These are phyloP conservation scores for Distichodus sexfasciatus DNA, from an alignment of 2,797 vertebrate genomes.

Conservation along the genomic window DNA sequence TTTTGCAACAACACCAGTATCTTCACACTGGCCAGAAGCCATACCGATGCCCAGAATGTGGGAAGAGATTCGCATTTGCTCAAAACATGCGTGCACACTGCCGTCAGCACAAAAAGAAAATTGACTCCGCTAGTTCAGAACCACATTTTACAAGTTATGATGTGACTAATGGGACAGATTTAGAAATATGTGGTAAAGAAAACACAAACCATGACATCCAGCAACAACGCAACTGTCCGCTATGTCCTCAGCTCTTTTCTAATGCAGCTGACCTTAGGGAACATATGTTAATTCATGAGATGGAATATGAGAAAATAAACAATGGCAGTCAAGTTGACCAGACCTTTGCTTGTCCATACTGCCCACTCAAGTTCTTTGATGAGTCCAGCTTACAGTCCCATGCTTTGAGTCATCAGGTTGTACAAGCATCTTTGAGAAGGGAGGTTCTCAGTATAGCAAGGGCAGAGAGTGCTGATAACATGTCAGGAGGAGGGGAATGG, in stretches of 20 bases:
- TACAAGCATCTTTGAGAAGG: constrained; percentile 56
- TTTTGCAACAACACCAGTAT: constrained; percentile 79
- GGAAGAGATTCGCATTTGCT: constrained; percentile 75
- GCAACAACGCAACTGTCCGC: constrained; percentile 67
- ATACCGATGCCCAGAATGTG: constrained; percentile 75
- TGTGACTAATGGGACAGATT: not conserved
- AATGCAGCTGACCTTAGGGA: constrained; percentile 66
- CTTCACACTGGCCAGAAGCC: constrained; percentile 79
- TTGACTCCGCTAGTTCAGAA: constrained; percentile 45
- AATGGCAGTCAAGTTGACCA: constrained; percentile 55
- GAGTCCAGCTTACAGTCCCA: constrained; percentile 68
- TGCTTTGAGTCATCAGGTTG: constrained; percentile 63
- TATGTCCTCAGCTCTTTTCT: constrained; percentile 66
- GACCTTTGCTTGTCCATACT: constrained; percentile 67
- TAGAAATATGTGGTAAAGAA: constrained; percentile 59
- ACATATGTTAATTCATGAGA: constrained; percentile 77
- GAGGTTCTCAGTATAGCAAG: constrained; percentile 50
- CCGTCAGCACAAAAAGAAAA: constrained; percentile 69
- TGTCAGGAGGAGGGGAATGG: constrained; percentile 52
- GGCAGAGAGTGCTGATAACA: constrained; percentile 44
- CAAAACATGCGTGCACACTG: constrained; percentile 80
- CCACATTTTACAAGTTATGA: constrained; percentile 38
- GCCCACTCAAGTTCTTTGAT: constrained; percentile 67
- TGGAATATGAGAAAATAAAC: constrained; percentile 66
- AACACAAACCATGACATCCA: constrained; percentile 59